Base-by-base conservation (phyloP, 1,140 invertebrate species). In the Lithobius niger region DNA sequence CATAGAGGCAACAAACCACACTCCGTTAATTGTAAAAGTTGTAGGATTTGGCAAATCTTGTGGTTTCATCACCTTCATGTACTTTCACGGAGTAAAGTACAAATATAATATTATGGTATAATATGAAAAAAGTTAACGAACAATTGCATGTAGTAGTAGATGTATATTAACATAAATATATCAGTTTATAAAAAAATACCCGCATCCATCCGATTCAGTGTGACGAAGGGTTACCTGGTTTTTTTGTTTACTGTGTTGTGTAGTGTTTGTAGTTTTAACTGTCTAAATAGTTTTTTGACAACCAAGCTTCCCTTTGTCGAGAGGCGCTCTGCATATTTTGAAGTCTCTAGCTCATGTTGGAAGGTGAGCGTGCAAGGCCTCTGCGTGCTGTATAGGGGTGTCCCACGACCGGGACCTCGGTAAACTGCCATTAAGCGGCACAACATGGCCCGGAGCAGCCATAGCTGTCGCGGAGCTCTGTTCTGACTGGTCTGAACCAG, bases 131-230 rank as follows among this genome's bases (percentile, higher is more conserved):
- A 36, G 31, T 36, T n/a, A 36, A 36, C 31, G 31, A 36, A 36
- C 31, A 36, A 36, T 36, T 10, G 6, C 6, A n/a, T 36, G 6
- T 10, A 10, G 31, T 36, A 36, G 31, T n/a, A n/a, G 31, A 36
- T 36, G 31, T 36, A 36, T 36, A 36, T 36, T 36, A 36, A 36
- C 31, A 36, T 36, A 36, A 36, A 36, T 36, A 36, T 36, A 36
- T 36, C 31, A 36, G 31, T 36, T 36, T 36, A 36, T 36, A 45
- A 60, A 60, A 60, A 58, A 58, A 60, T 60, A 60, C 59, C 59
- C 59, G 59, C 56, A 52, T 58, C 57, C 54, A 57, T 55, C 53
- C 54, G 52, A 59, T 51, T 26, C 43, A 42, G 24, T 22, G 42
- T 45, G 53, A 44, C 36, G 27, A 54, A 26, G 43, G 24, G 19